Evolutionary conservation across 2,888 invertebrate genomes (phyloP), one percentile per base, ranked within the genome.

Genomic region (Pristionchus fissidentatus): DNA sequence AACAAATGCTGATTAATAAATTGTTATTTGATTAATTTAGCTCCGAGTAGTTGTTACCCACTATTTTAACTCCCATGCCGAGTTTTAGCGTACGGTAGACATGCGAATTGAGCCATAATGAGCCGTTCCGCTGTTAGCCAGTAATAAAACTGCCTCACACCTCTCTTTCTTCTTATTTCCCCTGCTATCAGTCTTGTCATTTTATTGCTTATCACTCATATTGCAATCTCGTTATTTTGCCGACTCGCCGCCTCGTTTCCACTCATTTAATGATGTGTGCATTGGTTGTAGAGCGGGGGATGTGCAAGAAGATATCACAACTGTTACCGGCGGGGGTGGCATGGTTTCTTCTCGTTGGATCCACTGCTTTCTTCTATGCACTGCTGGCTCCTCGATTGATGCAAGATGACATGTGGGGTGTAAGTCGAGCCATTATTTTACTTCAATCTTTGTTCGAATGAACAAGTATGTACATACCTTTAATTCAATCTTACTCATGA

Each of bases 301-400:
- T 90, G 87, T 97, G 97, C 95, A 96, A 96, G 95, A 95, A 96
- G 94, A 96, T 96, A 94, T 96, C 97, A 94, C 96, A 96, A 95
- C 96, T 96, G 94, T 95, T 97, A 95, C 98, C 98, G 94, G 98
- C 98, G 94, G 96, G 96, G 93, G 96, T 97, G 95, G 98, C 98
- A 93, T 99, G 98, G 98, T 95, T 96, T 91, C 94, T 99, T 93
- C 95, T 98, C 92, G 94, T 98, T 93, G 95, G 95, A 93, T 90
- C 91, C 83, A 87, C 90, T 35, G 83, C 81, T 22, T 86, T 86
- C 41, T 91, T 91, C 84, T 90, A 87, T 84, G 91, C 86, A 49
- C 85, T 90, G 35, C 81, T 91, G 29, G 88, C 86, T 29, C 90
- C 90, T 26, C 87, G 88, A 15, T 66, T 89, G 26, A 84, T 87